Conservation (phyloP, 2,797 vertebrate genomes). For the Morus bassanus region DNA sequence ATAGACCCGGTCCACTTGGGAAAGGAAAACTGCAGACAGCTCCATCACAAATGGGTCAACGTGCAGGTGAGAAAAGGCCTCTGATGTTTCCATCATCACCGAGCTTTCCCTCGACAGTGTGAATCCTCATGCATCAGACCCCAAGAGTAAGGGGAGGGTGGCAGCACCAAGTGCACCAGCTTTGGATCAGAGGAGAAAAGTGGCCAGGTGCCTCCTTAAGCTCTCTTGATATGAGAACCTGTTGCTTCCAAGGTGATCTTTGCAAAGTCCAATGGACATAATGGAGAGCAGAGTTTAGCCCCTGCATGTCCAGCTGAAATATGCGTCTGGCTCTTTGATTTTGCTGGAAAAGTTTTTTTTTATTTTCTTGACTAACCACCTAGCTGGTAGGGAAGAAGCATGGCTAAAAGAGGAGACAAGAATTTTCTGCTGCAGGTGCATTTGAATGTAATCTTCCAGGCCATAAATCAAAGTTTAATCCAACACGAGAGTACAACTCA, state of each 20-base stretch:
- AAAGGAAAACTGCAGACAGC: neutral
- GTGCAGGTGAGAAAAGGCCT: neutral
- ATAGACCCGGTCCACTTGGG: neutral
- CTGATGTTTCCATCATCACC: neutral
- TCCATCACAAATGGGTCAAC: neutral
- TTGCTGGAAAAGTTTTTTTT: neutral
- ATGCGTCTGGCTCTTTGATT: neutral
- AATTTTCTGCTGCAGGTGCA: neutral
- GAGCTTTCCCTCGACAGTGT: accelerated
- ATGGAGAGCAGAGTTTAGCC: neutral
- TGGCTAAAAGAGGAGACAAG: neutral
- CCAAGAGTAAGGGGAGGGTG: neutral
- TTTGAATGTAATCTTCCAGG: conserved; percentile 4
- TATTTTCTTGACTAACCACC: neutral
- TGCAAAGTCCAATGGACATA: accelerated
- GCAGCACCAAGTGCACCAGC: neutral
- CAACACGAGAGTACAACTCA: neutral
- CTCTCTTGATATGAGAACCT: neutral
- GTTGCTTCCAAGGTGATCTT: neutral
- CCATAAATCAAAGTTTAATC: conserved; percentile 46
- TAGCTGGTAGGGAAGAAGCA: neutral
- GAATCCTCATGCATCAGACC: neutral
- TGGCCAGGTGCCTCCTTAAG: neutral
- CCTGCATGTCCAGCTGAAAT: neutral
- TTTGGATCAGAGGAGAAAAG: neutral